Evolutionary conservation across 2,888 invertebrate species (phyloP), one percentile per base, ranked within the genome.

Genomic region (Biston betularia): DNA sequence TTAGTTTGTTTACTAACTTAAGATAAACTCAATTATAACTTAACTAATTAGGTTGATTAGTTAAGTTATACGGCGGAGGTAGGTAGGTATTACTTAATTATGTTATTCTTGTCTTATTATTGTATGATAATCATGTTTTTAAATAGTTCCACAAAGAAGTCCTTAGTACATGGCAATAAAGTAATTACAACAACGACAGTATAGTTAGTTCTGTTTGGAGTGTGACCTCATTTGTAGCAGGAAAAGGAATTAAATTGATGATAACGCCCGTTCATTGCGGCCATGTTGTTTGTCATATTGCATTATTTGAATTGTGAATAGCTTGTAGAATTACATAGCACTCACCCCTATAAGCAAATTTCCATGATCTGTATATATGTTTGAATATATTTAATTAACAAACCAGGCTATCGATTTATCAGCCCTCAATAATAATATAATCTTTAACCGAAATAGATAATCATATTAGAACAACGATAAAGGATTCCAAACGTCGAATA

Each of bases 221-320:
- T 89, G 86, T 93, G 93, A 93, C 93, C 93, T 92, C 92, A 93
- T 92, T 92, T 85, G 78, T 84, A 85, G 79, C 90, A 92, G 92
- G 92, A 92, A 92, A 92, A 82, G 88, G 89, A 88, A 88, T 89
- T 89, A 87, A 88, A 90, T 88, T 90, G 88, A 87, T 88, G 87
- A 92, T 90, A 92, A 89, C 86, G 80, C 82, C 78, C 80, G 75
- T 73, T 75, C 73, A 69, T 74, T 72, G 80, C 80, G 73, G 83
- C 83, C 88, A 85, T 84, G 77, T 86, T 84, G 85, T 82, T 83
- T 76, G 81, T 79, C 80, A 80, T 74, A 71, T 73, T 77, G 72
- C 76, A 76, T 70, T 75, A 71, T 70, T 68, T 72, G 68, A 72
- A 56, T 57, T 60, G 67, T 65, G 74, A 67, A 71, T 69, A 71